Evolutionary conservation across 2,797 vertebrate species (phyloP).

Genomic region (Sebastes kiyomatsui): DNA sequence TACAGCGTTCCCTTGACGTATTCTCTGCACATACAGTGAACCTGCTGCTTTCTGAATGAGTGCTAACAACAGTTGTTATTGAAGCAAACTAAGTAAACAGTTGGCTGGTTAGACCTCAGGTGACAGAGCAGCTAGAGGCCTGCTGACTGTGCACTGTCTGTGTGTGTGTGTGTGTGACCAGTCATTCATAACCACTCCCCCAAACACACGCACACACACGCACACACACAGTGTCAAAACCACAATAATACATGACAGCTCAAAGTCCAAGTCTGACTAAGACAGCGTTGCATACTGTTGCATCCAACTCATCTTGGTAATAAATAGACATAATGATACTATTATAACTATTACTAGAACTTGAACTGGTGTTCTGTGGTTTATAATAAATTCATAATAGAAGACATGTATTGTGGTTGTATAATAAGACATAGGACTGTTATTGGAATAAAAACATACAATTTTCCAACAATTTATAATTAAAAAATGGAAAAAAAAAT

Average conservation of each 20-base stretch:
- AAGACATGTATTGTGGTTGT: background rate
- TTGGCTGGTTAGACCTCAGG: slow-evolving; percentile 59
- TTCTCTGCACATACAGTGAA: background rate
- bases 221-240: slow-evolving; percentile 43
- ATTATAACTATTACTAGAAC: background rate
- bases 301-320: slow-evolving; percentile 10
- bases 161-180: slow-evolving; percentile 7
- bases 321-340: background rate
- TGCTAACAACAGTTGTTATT: slow-evolving; percentile 41
- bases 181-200: slow-evolving; percentile 59
- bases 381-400: background rate
- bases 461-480: background rate
- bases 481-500: background rate
- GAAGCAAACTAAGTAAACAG: slow-evolving; percentile 51
- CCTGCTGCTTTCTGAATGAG: slow-evolving; percentile 20
- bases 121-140: slow-evolving; percentile 64
- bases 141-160: slow-evolving; percentile 67
- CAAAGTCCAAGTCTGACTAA: slow-evolving; percentile 68
- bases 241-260: slow-evolving; percentile 63
- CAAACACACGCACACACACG: slow-evolving; percentile 18
- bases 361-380: background rate
- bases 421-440: background rate
- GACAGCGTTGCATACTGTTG: background rate
- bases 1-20: no score
- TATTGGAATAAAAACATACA: background rate